Evolutionary conservation across 2,797 vertebrate genomes (phyloP).

Genomic region (Acanthurus leucopareius): DNA sequence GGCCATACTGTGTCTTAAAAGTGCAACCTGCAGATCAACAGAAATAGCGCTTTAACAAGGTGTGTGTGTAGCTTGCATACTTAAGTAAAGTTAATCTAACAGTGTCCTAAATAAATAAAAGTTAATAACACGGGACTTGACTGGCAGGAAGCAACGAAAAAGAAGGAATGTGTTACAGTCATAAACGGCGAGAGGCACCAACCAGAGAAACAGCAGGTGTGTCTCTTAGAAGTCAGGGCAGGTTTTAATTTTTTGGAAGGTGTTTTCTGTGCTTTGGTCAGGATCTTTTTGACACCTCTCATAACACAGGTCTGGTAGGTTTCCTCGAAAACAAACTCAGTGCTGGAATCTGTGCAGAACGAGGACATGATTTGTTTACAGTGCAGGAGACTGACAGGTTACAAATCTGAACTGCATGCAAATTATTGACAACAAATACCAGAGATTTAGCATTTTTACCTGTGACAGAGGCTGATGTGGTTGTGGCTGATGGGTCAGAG

Average conservation of each 20-base stretch:
- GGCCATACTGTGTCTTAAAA: conserved; percentile 97
- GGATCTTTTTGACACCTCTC: conserved; percentile 88
- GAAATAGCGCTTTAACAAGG: conserved; percentile 11
- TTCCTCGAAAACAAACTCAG: conserved; percentile 94
- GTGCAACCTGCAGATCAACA: conserved; percentile 88
- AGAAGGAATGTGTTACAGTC: conserved; percentile 44
- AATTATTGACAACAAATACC: neutral
- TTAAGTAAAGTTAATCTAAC: conserved; percentile 4
- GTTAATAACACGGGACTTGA: conserved; percentile 11
- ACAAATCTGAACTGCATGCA: neutral
- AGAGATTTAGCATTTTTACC: conserved; percentile 75
- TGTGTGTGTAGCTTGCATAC: neutral
- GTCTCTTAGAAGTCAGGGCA: conserved; percentile 88
- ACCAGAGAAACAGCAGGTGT: conserved; percentile 95
- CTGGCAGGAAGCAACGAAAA: conserved; percentile 27
- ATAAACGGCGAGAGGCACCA: conserved; percentile 54
- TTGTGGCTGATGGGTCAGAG: conserved; percentile 72
- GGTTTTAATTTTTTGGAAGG: conserved; percentile 89
- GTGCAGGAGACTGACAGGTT: neutral
- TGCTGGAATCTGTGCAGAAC: conserved; percentile 84
- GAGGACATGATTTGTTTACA: neutral
- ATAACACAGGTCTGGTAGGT: conserved; percentile 92
- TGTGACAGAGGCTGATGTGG: conserved; percentile 86
- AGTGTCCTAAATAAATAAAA: conserved; percentile 30
- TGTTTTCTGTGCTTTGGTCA: conserved; percentile 87